These are phyloP conservation scores for Sebastes itinus DNA, from an alignment of 2,797 vertebrate species.

Conservation along the genomic window DNA sequence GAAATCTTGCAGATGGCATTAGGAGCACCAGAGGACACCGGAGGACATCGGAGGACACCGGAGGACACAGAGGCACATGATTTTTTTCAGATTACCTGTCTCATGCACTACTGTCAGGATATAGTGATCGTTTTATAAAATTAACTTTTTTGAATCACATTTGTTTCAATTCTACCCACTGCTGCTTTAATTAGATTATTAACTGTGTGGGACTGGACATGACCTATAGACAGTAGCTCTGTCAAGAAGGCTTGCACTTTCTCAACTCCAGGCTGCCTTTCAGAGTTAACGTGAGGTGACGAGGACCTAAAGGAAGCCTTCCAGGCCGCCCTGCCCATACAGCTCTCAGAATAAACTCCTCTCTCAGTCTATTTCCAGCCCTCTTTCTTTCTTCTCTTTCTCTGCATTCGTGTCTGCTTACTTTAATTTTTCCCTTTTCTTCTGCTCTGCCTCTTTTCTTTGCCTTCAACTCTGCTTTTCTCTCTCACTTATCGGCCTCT, in stretches of 20 bases:
- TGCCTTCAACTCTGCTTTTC: neutral
- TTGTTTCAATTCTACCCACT: too few species aligned
- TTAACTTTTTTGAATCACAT: too few species aligned
- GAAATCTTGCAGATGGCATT: too few species aligned
- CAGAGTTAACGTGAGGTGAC: neutral
- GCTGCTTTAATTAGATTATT: neutral
- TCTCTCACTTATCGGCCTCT: neutral
- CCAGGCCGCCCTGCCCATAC: slow-evolving; percentile 8
- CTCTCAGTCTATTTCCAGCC: neutral
- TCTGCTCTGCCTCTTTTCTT: neutral
- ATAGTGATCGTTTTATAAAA: too few species aligned
- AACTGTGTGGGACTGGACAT: neutral
- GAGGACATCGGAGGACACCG: too few species aligned
- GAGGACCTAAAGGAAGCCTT: slow-evolving; percentile 10
- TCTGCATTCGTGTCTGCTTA: neutral
- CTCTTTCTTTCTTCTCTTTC: slow-evolving; percentile 4
- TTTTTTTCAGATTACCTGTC: too few species aligned
- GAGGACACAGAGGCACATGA: too few species aligned
- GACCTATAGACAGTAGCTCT: neutral
- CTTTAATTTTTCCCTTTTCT: neutral
- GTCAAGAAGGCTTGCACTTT: neutral
- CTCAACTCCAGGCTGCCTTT: neutral
- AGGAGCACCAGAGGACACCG: too few species aligned
- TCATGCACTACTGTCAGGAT: too few species aligned
- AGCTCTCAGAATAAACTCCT: slow-evolving; percentile 17